A percentile compares a stretch with the other conserved stretches of the same genome.
These are phyloP conservation scores for Megaptera novaeangliae DNA, from an alignment of 2,113 vertebrate genomes.

Conservation along the genomic window DNA sequence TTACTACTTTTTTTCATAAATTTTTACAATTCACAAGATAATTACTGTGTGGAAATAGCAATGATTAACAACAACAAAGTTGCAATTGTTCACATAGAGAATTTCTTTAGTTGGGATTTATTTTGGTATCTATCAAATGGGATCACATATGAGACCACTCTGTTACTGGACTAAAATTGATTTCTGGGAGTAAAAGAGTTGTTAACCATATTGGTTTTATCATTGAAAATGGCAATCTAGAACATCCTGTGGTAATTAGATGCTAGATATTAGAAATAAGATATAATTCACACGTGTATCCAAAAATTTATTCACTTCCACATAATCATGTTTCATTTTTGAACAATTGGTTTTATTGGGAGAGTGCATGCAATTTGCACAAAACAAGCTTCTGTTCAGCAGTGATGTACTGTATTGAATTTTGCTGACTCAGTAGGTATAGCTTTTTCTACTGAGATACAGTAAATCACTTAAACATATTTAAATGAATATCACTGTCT, in stretches of 20 bases:
- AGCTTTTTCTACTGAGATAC: neutral
- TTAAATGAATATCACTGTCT: neutral
- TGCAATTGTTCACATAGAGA: neutral
- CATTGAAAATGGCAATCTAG: neutral
- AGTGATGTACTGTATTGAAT: neutral
- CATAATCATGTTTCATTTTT: neutral
- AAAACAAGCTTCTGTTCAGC: neutral
- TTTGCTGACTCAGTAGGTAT: neutral
- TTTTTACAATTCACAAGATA: neutral
- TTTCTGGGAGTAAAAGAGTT: neutral
- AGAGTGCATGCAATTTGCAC: neutral
- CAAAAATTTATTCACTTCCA: neutral
- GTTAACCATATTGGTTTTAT: neutral
- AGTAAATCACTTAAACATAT: neutral
- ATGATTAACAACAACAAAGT: neutral
- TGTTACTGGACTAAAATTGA: neutral
- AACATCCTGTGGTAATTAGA: neutral
- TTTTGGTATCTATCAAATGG: neutral
- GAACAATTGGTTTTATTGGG: neutral
- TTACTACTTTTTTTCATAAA: neutral
- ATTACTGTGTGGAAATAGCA: neutral
- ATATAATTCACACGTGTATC: neutral
- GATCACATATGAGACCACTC: neutral
- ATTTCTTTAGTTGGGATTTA: neutral
- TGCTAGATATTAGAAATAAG: neutral